Conservation (phyloP, 2,888 invertebrate species). For the Therioaphis trifolii region DNA sequence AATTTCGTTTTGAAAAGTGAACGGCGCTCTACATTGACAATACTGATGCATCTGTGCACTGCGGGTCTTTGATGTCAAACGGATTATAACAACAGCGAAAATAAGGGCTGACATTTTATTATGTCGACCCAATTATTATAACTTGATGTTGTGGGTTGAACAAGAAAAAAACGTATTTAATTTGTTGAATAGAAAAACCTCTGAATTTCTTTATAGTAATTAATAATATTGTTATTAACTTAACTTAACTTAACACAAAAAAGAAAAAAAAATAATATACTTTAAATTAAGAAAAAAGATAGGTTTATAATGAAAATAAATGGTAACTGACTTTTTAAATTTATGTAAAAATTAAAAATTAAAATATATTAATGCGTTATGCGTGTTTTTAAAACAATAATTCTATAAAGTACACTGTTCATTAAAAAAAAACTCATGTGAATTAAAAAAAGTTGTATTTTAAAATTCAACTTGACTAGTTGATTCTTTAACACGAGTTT, state of each 20-base stretch:
- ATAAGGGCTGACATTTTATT: not conserved
- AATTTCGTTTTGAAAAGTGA: not conserved
- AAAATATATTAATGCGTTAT: not conserved
- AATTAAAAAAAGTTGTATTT: not conserved
- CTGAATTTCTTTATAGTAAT: not conserved
- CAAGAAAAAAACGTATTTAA: not conserved
- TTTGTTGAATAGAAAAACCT: not conserved
- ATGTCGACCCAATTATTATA: constrained; percentile 6
- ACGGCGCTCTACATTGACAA: not conserved
- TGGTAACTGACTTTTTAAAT: not conserved
- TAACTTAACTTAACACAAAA: not conserved
- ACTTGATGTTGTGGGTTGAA: not conserved
- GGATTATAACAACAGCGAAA: not conserved
- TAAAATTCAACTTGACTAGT: not conserved
- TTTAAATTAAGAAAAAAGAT: not conserved
- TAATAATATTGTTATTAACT: not conserved
- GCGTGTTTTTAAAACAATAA: not conserved
- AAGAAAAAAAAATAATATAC: not conserved
- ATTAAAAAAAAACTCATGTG: not conserved
- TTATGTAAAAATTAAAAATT: not conserved
- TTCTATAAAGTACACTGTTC: not conserved
- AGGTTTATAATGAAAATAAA: not conserved
- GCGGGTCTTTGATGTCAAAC: not conserved
- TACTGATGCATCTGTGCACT: not conserved
- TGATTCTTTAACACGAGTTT: too few species aligned